These are phyloP conservation scores for Drosophila kurseongensis DNA, from an alignment of 1,140 invertebrate genomes.

Conservation along the genomic window DNA sequence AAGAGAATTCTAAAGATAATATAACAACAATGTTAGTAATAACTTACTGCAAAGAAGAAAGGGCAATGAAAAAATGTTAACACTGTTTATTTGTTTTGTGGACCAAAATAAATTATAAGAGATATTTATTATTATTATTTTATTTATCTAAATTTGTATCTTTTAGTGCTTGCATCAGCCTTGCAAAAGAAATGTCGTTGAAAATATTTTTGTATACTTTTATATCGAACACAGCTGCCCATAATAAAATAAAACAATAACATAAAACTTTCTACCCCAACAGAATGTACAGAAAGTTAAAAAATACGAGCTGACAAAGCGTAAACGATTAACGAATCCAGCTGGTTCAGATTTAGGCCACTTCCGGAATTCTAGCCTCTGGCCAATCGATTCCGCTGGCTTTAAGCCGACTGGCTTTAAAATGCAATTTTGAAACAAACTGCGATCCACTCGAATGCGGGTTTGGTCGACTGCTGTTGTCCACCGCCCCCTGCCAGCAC, in stretches of 20 bases:
- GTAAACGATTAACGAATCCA: conserved; percentile 37
- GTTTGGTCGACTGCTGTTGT: conserved; percentile 24
- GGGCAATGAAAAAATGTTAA: no score
- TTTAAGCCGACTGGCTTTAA: conserved; percentile 47
- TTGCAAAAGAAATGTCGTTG: not conserved
- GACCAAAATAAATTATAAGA: no score
- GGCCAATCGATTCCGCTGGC: conserved; percentile 33
- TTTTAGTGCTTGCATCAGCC: no score
- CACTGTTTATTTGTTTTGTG: no score
- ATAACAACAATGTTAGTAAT: no score
- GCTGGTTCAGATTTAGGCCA: conserved; percentile 37
- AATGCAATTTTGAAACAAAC: conserved; percentile 54
- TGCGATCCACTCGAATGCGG: conserved; percentile 53
- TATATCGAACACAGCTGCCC: not conserved
- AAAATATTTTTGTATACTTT: not conserved
- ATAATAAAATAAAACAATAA: conserved; percentile 1
- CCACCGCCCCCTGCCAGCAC: not conserved
- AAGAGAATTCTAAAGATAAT: no score
- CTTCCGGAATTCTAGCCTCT: conserved; percentile 28
- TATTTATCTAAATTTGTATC: no score
- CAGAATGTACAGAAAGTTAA: not conserved
- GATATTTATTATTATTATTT: no score
- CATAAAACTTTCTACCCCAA: not conserved
- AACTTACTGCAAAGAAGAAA: no score
- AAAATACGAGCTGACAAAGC: conserved; percentile 37